These are phyloP conservation scores for Eilema depressum DNA, from an alignment of 2,888 invertebrate species.

Conservation along the genomic window DNA sequence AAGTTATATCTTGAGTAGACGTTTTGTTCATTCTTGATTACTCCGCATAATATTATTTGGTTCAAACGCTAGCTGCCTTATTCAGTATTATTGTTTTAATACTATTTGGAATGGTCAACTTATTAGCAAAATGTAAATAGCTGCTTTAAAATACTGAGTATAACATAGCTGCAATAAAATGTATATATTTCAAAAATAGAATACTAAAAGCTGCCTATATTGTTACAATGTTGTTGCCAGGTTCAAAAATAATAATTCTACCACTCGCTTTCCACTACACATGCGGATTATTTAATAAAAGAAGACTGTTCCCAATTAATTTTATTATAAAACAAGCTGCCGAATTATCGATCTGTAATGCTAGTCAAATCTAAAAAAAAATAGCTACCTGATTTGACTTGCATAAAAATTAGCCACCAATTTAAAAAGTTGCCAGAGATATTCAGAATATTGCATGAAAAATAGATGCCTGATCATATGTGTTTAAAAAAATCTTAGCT, in stretches of 20 bases:
- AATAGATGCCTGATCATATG: conserved; percentile 12
- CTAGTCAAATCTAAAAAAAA: neutral
- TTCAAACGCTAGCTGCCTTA: neutral
- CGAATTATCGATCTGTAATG: neutral
- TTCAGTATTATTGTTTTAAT: neutral
- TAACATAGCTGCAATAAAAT: conserved; percentile 11
- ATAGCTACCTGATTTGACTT: neutral
- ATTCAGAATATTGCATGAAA: neutral
- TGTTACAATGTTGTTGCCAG: neutral
- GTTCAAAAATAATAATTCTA: neutral
- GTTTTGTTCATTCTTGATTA: neutral
- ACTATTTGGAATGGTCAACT: neutral
- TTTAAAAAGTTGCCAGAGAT: neutral
- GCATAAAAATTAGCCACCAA: neutral
- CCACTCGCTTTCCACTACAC: neutral
- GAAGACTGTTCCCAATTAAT: conserved; percentile 12
- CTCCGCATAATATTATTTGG: neutral
- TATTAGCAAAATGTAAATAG: neutral
- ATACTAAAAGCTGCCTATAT: neutral
- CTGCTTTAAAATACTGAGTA: conserved; percentile 3
- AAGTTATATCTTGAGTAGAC: neutral
- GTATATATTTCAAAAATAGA: neutral
- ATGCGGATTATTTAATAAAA: conserved; percentile 13
- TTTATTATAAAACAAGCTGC: conserved; percentile 3
- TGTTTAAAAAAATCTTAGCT: conserved; percentile 44